Base-by-base conservation (phyloP, 1,140 invertebrate genomes). In the Scaptodrosophila lebanonensis region DNA sequence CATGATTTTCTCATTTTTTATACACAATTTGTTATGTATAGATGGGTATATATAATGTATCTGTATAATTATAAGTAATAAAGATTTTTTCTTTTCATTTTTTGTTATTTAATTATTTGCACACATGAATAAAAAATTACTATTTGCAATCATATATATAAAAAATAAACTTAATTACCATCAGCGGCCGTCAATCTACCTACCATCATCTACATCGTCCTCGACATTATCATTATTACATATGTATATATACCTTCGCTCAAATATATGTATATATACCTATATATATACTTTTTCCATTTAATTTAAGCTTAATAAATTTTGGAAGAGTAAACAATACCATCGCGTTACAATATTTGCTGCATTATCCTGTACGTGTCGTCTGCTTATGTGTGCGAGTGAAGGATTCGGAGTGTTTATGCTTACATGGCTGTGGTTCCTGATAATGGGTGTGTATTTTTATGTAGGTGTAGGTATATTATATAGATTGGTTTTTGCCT, bases 281-380 rank as follows among this genome's bases (percentile, higher is more conserved):
- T 44, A 30, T 30, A 56, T 50, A 42, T 48, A 38, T 44, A 39
- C 30, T 20, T 54, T 54, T 48, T 22, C 30, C 15, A 36, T 52
- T 69, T 79, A 69, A 50, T 75, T 82, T 82, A 82, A 82, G 75
- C 75, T 82, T 82, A 82, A 82, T 82, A 57, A 82, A 82, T 83
- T 82, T 82, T 82, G 75, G 75, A 82, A 82, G 75, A 82, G 75
- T 82, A 82, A 82, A 82, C 75, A 82, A 82, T 82, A 82, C 75
- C 75, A 82, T 82, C 76, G 76, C 66, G 75, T 82, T 77, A 54
- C 67, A 79, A 77, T 77, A 72, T 58, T 77, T 77, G 75, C 73
- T 77, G 73, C 73, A 79, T 73, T 30, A 79, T 77, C 63, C 67
- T 79, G 49, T 65, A 52, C 36, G 44, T 69, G 27, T 45, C 58